Evolutionary conservation across 2,113 vertebrate genomes (phyloP), one percentile per base, ranked within the genome.

Genomic region (Dicaeum eximium): DNA sequence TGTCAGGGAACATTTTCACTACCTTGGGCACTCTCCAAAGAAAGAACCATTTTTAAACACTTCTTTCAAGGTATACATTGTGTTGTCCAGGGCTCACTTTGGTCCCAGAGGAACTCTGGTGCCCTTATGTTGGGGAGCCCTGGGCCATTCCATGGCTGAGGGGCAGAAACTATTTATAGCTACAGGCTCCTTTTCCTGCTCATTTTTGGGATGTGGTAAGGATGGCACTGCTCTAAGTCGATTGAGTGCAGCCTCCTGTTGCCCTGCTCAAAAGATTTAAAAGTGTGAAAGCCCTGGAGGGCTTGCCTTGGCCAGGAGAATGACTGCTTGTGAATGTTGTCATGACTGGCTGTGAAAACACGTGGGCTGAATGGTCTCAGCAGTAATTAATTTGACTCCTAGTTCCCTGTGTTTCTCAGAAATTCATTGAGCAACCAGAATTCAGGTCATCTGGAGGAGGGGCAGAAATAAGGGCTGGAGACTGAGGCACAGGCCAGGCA

Each of bases 191-290:
- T 93, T 80, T 91, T 80, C 50, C 12, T 47, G 54, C n/a, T 45
- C 16, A n/a, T 42, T 22, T 50, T 4, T 24, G 38, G 58, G 10
- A 54, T 66, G 45, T 44, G 67, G 33, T n/a, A 69, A 21, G 58
- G 75, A 40, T 56, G 42, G 40, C 37, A 35, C 14, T 33, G 28
- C 3, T 1, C 22, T 69, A 28, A 66, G 22, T 44, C 3, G 0
- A 22, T 16, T 31, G 18, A 72, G n/a, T 33, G 35, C 69, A 84
- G 35, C 47, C 42, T 90, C 47, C 78, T 70, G 47, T 53, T 42
- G 16, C 23, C 30, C 23, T 54, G 51, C 50, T 91, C 42, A 13
- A 61, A 42, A 73, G 47, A 79, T 51, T 42, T 64, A 16, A 24
- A 92, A 75, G 75, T 2, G 1, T 69, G 72, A 65, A 86, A 91